phyloP scores from a whole-genome alignment of 2,797 vertebrate genomes.

The Halcyon smyrnensis region DNA sequence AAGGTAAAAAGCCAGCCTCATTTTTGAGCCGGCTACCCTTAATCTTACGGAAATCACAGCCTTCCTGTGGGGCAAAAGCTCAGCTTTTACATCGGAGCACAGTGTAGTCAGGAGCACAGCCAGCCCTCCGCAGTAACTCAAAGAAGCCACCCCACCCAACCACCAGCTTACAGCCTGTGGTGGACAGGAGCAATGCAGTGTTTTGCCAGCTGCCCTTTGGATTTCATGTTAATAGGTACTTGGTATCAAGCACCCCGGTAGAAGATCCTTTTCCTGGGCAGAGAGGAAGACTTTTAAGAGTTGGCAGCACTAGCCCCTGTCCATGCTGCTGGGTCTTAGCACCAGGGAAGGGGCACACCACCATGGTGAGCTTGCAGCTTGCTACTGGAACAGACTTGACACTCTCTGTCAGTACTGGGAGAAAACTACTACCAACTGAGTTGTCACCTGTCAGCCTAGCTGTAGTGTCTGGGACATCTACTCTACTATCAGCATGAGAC shows the following conservation, averaged over 20 bases:
- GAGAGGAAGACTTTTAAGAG: neutral
- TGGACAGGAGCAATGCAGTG: rapidly evolving
- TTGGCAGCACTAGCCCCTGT: neutral
- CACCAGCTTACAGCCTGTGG: neutral
- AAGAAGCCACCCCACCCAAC: neutral
- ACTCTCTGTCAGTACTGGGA: neutral
- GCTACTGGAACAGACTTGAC: neutral
- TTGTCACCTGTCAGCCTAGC: neutral
- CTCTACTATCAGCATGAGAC: neutral
- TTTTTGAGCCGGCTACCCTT: neutral
- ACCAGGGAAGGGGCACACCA: neutral
- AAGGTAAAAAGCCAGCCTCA: neutral
- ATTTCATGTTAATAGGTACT: neutral
- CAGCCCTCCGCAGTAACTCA: neutral
- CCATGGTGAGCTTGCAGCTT: rapidly evolving
- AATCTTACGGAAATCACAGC: neutral
- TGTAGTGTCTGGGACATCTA: neutral
- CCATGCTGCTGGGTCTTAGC: neutral
- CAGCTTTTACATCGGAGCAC: rapidly evolving
- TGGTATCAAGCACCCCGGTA: rapidly evolving
- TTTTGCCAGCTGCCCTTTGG: neutral
- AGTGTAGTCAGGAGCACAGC: neutral
- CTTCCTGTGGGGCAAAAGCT: neutral
- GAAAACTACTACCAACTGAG: neutral
- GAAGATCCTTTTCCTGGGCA: neutral